phyloP scores from a whole-genome alignment of 2,888 invertebrate genomes.

The Drosophila colorata region DNA sequence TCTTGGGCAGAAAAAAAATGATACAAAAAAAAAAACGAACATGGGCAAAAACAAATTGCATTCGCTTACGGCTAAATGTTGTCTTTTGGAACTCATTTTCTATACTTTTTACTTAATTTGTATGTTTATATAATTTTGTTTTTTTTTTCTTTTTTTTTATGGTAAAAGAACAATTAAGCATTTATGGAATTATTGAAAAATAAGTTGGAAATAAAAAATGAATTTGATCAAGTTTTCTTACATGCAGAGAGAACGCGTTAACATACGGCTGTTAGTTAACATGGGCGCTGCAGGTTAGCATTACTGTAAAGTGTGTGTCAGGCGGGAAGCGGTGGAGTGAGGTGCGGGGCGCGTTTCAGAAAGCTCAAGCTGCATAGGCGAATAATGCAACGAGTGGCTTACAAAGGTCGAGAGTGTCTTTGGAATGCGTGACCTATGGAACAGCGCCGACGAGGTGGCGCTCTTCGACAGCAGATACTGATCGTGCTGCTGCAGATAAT shows the following conservation, averaged over 20 bases:
- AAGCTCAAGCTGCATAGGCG: constrained; percentile 42
- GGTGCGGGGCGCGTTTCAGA: constrained; percentile 25
- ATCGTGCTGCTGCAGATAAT: constrained; percentile 74
- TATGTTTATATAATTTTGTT: not conserved
- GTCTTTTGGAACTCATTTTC: constrained; percentile 28
- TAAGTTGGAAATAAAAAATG: not conserved
- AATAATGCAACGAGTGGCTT: constrained; percentile 73
- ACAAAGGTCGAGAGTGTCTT: constrained; percentile 85
- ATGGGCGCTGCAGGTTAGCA: constrained; percentile 47
- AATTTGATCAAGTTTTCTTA: constrained; percentile 49
- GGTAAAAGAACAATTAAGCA: constrained; percentile 50
- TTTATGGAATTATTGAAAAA: constrained; percentile 13
- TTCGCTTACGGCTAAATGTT: constrained; percentile 38
- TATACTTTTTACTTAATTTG: constrained; percentile 6
- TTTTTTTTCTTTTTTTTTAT: constrained; percentile 24
- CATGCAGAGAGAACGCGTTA: constrained; percentile 37
- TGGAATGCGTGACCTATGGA: constrained; percentile 86
- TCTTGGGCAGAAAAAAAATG: constrained; percentile 33
- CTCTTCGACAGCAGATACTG: constrained; percentile 83
- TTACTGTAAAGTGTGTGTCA: constrained; percentile 38
- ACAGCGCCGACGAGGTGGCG: constrained; percentile 86
- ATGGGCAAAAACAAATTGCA: constrained; percentile 50
- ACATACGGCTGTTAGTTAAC: constrained; percentile 61
- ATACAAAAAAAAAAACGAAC: constrained; percentile 35
- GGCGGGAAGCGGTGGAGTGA: constrained; percentile 8